These are phyloP conservation scores for Eubasilissa regina DNA, from an alignment of 1,140 invertebrate species.

Conservation along the genomic window DNA sequence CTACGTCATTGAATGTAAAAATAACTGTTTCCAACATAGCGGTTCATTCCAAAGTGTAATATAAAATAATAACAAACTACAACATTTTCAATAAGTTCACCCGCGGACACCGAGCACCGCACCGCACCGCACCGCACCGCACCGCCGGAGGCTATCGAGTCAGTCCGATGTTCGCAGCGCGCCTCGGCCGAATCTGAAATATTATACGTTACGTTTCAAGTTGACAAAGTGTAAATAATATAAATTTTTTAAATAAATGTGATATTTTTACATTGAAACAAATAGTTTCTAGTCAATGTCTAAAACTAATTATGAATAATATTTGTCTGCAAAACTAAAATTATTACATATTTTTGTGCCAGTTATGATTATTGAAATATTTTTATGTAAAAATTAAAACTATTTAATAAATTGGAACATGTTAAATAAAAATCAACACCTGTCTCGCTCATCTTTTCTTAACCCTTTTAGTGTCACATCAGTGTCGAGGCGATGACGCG, in stretches of 20 bases:
- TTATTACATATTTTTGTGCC: background rate
- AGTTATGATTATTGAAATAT: background rate
- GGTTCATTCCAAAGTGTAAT: background rate
- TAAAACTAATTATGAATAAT: constrained; percentile 19
- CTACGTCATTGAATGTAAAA: background rate
- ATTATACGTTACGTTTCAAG: no score
- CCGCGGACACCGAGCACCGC: no score
- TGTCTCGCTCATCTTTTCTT: no score
- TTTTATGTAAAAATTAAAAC: background rate
- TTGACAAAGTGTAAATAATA: background rate
- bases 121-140: no score
- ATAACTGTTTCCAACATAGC: background rate
- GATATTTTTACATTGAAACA: constrained; percentile 45
- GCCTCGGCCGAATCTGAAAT: no score
- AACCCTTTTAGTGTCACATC: no score
- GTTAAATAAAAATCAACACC: constrained; percentile 5
- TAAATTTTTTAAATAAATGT: constrained; percentile 27
- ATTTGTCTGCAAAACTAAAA: background rate
- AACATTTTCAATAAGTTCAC: no score
- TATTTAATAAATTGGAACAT: constrained; percentile 11
- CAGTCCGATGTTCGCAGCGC: no score
- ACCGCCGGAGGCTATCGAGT: no score
- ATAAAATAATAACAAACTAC: no score
- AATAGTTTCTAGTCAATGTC: constrained; percentile 37
- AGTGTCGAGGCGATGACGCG: no score